Conservation (phyloP, 2,888 invertebrate species). For the Dusona sp. region DNA sequence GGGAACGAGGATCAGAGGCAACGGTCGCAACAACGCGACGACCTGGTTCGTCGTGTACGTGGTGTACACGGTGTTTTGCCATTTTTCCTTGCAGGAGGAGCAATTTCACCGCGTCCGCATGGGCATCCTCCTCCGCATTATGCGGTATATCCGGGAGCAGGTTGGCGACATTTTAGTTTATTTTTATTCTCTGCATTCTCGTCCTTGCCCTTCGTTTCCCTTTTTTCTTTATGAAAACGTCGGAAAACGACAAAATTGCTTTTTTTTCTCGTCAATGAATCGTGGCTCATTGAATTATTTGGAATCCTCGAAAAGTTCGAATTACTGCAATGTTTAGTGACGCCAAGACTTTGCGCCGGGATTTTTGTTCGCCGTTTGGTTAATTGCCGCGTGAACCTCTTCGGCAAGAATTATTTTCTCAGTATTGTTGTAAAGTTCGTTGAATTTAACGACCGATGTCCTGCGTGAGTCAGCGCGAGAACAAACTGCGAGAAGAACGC, state of each 20-base stretch:
- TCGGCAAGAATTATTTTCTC: conserved; percentile 77
- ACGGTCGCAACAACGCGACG: conserved; percentile 29
- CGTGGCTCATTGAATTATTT: conserved; percentile 47
- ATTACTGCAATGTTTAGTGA: conserved; percentile 46
- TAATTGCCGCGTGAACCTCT: conserved; percentile 70
- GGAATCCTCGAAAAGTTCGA: conserved; percentile 20
- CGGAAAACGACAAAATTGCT: not conserved
- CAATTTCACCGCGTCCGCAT: conserved; percentile 50
- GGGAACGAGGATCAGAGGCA: conserved; percentile 35
- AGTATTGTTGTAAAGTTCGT: conserved; percentile 82
- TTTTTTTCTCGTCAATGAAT: conserved; percentile 20
- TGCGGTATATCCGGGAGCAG: conserved; percentile 56
- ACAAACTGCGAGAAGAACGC: conserved; percentile 20
- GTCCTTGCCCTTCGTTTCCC: not conserved
- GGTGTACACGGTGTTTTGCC: conserved; percentile 48
- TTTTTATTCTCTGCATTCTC: not conserved
- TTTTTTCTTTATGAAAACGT: not conserved
- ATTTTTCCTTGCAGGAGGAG: conserved; percentile 50
- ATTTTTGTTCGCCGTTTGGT: conserved; percentile 30
- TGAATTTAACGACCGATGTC: conserved; percentile 82
- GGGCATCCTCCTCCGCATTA: conserved; percentile 28
- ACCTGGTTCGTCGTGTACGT: conserved; percentile 37
- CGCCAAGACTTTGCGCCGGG: not conserved
- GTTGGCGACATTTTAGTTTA: conserved; percentile 29
- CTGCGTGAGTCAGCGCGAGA: conserved; percentile 77